Base-by-base conservation (phyloP, 2,113 vertebrate species). In the Elachura formosa region DNA sequence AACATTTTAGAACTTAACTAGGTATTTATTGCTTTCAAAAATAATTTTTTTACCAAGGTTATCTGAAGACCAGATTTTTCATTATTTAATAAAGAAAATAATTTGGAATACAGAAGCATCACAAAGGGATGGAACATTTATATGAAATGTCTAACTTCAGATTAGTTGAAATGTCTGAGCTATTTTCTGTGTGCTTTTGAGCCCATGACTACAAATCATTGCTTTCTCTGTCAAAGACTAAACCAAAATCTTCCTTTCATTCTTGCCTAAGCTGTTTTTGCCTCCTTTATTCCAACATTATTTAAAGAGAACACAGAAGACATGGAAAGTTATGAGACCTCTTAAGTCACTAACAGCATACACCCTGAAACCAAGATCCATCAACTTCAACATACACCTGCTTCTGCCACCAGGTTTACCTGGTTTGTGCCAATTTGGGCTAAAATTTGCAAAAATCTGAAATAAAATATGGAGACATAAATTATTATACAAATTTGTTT, bases 1-100 rank as follows among this genome's bases (percentile, higher is more conserved):
- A 97, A 96, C 87, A 96, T 97, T 98, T 97, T 95, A 96, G 90
- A 96, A 78, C 72, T 97, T 97, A 97, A 96, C 91, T 95, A 91
- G 13, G 31, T 97, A 97, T 96, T 96, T 96, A 97, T 96, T 95
- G 79, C 91, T 96, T 96, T 97, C 55, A 55, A 95, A 93, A 95
- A 78, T 45, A 96, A 87, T 64, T 91, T 54, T 66, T 73, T 73
- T 14, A 91, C 38, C 85, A 93, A 78, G 45, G 83, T 96, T 94
- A 97, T 48, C 34, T 84, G 90, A 94, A 95, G 52, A 94, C 78
- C 54, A 81, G 78, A 83, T 68, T 87, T 89, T 95, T 77, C 76
- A 83, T 80, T 83, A 82, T 68, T 87, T 46, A 78, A 46, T 89
- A 78, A 66, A 82, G 55, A 71, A 80, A 68, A 76, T 5, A 87